Evolutionary conservation across 2,888 invertebrate genomes (phyloP).

Genomic region (Bombyx huttoni): DNA sequence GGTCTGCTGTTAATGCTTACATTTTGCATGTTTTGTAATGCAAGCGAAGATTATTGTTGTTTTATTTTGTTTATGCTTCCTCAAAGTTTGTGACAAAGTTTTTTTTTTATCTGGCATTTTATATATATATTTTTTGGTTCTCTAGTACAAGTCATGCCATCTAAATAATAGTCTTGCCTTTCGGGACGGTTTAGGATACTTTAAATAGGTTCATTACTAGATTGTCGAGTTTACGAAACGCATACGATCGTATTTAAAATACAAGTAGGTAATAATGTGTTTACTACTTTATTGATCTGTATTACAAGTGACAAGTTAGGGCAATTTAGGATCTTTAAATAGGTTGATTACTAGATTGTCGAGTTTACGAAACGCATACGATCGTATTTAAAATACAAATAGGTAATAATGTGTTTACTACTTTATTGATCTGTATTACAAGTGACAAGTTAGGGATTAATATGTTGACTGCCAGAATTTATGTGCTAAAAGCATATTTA

Average conservation of each 20-base stretch:
- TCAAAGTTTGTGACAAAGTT: slow-evolving; percentile 41
- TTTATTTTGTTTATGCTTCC: slow-evolving; percentile 66
- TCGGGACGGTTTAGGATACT: not conserved
- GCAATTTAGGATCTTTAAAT: not conserved
- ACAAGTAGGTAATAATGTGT: not conserved
- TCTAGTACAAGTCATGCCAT: slow-evolving; percentile 9
- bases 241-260: too few species aligned
- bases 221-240: too few species aligned
- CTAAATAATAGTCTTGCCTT: not conserved
- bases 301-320: not conserved
- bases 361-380: too few species aligned
- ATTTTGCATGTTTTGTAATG: slow-evolving; percentile 66
- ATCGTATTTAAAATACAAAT: too few species aligned
- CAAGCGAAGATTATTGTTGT: slow-evolving; percentile 45
- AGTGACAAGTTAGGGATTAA: not conserved
- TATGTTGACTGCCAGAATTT: slow-evolving; percentile 38
- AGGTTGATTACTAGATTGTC: too few species aligned
- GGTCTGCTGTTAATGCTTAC: slow-evolving; percentile 52
- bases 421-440: not conserved
- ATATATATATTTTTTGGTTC: slow-evolving; percentile 45
- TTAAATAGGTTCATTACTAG: not conserved
- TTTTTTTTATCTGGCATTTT: slow-evolving; percentile 44
- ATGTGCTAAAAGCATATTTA: slow-evolving; percentile 20
- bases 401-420: not conserved
- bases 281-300: not conserved